Evolutionary conservation across 2,888 invertebrate species (phyloP), one percentile per base, ranked within the genome.

Genomic region (Physocephala rufipes): DNA sequence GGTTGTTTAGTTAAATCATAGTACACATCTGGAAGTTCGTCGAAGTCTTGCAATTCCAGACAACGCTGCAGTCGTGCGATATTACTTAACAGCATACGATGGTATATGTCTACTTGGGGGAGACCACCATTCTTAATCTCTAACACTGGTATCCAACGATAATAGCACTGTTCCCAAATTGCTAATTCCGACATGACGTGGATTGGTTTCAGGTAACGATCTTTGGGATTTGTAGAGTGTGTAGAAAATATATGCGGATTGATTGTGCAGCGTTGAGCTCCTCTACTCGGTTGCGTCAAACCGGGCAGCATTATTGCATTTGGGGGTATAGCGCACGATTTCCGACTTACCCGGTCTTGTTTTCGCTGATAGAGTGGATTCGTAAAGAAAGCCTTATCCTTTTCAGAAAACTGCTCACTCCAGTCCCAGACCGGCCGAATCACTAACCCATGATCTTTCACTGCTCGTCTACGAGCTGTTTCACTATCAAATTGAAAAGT

Each of bases 401-500:
- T 91, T 63, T 94, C 93, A 0, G 90, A 88, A 82, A 95, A 95
- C 85, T 96, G 96, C 80, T 94, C 92, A 71, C 91, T 90, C 96
- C 96, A 96, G 82, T 95, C 94, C 96, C 96, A 97, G 2, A 94
- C 91, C 4, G 94, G 93, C 5, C 95, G 88, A 61, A 92, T 86
- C 15, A 91, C 88, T 68, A 94, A 87, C 45, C 81, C 79, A 0
- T 78, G 77, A 30, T 85, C 82, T 53, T 71, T 75, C 1, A 81
- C 88, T 19, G 94, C 94, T 51, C 90, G 86, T 28, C 89, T 87
- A 5, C 95, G 87, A 79, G 95, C 95, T 76, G 91, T 89, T 76
- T 93, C 93, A 78, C 92, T 93, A 86, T 96, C 95, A 82, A 97
- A 97, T 72, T 97, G 89, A 87, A 97, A 97, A 49, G 96, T 96